Base-by-base conservation (phyloP, 2,113 vertebrate species). In the Cyphomyrus discorhynchus region DNA sequence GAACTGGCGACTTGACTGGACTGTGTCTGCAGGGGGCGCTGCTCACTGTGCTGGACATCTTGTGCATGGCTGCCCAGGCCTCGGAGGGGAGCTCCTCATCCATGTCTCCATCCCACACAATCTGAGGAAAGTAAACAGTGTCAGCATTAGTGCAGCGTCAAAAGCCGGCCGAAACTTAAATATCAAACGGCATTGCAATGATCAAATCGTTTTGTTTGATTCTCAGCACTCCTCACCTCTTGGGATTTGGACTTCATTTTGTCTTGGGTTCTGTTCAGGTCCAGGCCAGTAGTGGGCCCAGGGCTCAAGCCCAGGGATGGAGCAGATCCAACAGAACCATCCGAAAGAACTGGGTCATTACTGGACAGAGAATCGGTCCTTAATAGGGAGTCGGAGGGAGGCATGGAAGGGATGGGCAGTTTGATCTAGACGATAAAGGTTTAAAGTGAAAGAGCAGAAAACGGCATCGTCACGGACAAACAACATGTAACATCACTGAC, bases 241-340 rank as follows among this genome's bases (percentile, higher is more conserved):
- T 94, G 95, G 89, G 95, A 94, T 92, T 97, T 97, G 70, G 96
- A 95, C 90, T 97, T 96, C 3, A 97, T 96, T 89, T 96, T 96
- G 89, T 97, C 96, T 62, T 96, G 96, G 1, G 94, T 96, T 91
- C 96, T 95, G 91, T 94, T 95, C 2, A 95, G 94, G 74, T 97
- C 97, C 93, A 96, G 91, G 24, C 91, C 31, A 19, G 89, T 80
- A 47, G 92, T 94, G 50, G 94, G 92, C 88, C 95, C 95, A 85
- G 96, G 95, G 89, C 95, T 95, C 88, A 95, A 91, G 80, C 95
- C 96, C 88, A 96, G 91, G 56, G 95, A 95, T 10, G 95, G 94
- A 2, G 95, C 95, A 0, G 95, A 96, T 9, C 94, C 94, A 39
- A 95, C 90, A 0, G 94, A 96, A 82, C 94, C 95, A 19, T 96